A percentile compares a stretch with the other conserved stretches of the same genome.
phyloP scores from a whole-genome alignment of 1,140 invertebrate species.

The Dryas iulia region DNA sequence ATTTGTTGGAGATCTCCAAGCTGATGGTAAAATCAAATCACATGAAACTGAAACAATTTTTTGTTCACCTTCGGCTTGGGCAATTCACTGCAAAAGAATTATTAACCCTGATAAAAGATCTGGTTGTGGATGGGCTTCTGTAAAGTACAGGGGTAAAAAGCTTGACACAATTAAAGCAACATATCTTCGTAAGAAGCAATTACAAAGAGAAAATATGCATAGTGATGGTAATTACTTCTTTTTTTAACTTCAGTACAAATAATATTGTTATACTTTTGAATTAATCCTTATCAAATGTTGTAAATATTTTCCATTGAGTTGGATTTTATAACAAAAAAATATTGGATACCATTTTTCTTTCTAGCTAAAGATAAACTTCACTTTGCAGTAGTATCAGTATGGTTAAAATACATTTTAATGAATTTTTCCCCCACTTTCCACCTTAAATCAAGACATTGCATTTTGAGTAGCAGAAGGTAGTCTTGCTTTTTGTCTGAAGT shows the following conservation, averaged over 20 bases:
- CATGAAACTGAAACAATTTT: conserved; percentile 93
- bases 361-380: too few relatives aligned
- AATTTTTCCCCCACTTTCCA: too few relatives aligned
- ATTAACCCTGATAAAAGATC: conserved; percentile 95
- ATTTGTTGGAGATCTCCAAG: conserved; percentile 92
- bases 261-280: conserved; percentile 12
- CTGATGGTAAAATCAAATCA: conserved; percentile 93
- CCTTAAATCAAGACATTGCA: too few relatives aligned
- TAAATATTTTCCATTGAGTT: too few relatives aligned
- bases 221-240: conserved; percentile 65
- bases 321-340: too few relatives aligned
- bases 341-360: too few relatives aligned
- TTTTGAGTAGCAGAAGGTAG: too few relatives aligned
- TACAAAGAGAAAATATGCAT: conserved; percentile 80
- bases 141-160: conserved; percentile 91
- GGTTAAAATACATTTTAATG: too few relatives aligned
- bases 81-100: conserved; percentile 93
- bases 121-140: conserved; percentile 94
- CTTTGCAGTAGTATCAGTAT: too few relatives aligned
- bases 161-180: conserved; percentile 92
- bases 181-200: conserved; percentile 87
- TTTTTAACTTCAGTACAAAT: not conserved
- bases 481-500: too few relatives aligned
- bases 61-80: conserved; percentile 95
- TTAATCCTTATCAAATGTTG: too few relatives aligned